phyloP scores from a whole-genome alignment of 2,888 invertebrate species.

The Glaucopsyche alexis region DNA sequence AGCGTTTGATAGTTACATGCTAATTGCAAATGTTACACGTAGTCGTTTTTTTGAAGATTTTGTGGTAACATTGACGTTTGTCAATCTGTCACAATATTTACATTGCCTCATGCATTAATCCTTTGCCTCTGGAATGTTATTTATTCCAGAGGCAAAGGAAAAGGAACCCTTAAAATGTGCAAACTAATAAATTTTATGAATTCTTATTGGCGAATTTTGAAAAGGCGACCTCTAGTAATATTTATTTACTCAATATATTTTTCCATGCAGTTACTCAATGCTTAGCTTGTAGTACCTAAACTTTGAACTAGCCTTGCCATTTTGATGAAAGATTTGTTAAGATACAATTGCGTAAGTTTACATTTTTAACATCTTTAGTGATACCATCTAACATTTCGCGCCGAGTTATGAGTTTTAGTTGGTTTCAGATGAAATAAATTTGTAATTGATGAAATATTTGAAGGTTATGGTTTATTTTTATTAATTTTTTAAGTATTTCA shows the following conservation, averaged over 20 bases:
- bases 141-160: too few relatives aligned
- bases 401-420: neutral
- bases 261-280: neutral
- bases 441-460: neutral
- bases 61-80: too few relatives aligned
- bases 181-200: too few relatives aligned
- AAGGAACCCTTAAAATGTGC: too few relatives aligned
- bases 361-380: conserved; percentile 17
- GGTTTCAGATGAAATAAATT: neutral
- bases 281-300: conserved; percentile 12
- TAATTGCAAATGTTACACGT: too few relatives aligned
- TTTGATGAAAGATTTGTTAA: conserved; percentile 19
- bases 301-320: conserved; percentile 28
- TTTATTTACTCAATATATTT: neutral
- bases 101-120: too few relatives aligned
- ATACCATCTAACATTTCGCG: conserved; percentile 19
- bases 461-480: neutral
- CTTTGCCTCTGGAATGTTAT: too few relatives aligned
- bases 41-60: too few relatives aligned
- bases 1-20: too few relatives aligned
- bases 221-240: neutral
- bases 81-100: too few relatives aligned
- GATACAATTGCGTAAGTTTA: conserved; percentile 17
- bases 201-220: neutral
- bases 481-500: neutral